phyloP scores from a whole-genome alignment of 2,797 vertebrate genomes.

The Loriculus beryllinus region DNA sequence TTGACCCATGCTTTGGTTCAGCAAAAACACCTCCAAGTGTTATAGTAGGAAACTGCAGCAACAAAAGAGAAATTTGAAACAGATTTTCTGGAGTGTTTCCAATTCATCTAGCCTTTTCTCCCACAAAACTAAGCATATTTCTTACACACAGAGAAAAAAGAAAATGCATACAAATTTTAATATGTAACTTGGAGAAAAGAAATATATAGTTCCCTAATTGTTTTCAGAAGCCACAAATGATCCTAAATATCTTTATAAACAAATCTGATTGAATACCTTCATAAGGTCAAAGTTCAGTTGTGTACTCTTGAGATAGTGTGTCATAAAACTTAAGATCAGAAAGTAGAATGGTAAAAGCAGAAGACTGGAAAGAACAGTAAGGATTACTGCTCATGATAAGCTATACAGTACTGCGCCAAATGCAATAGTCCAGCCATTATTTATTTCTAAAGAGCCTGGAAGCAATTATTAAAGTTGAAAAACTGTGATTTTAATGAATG shows the following conservation, averaged over 20 bases:
- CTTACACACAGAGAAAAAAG: neutral
- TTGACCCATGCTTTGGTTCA: neutral
- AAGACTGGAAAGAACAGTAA: neutral
- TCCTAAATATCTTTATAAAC: neutral
- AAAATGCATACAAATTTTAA: neutral
- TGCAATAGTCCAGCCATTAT: neutral
- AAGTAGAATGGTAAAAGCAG: neutral
- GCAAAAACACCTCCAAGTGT: neutral
- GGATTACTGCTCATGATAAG: neutral
- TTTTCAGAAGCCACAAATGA: neutral
- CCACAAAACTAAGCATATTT: neutral
- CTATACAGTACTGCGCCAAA: neutral
- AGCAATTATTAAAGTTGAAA: slow-evolving; percentile 20
- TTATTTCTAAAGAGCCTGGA: slow-evolving; percentile 20
- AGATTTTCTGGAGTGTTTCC: neutral
- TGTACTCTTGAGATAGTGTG: neutral
- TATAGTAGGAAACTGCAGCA: neutral
- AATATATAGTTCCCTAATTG: neutral
- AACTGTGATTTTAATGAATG: neutral
- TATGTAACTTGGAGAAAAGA: neutral
- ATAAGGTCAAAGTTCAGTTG: neutral
- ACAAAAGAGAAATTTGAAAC: neutral
- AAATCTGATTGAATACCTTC: neutral
- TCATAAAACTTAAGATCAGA: neutral
- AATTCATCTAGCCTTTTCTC: neutral